Evolutionary conservation across 2,113 vertebrate genomes (phyloP), one percentile per base, ranked within the genome.

Genomic region (Rhinoderma darwinii): DNA sequence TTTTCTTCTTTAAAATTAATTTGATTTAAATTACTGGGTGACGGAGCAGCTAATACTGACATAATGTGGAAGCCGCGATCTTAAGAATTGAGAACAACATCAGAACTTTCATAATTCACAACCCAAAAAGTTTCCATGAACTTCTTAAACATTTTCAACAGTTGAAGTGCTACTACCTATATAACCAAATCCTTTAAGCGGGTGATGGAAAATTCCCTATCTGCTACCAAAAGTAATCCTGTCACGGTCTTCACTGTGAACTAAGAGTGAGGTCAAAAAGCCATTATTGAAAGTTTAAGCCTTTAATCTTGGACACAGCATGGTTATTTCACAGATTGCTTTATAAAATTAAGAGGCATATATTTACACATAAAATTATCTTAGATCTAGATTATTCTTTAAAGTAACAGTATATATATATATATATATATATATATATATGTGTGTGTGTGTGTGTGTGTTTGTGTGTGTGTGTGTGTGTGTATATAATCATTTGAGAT

Each of bases 161-260:
- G 32, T 35, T 35, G 2, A 35, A 32, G 37, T 39, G 8, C 35
- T 41, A 4, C 35, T 22, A 72, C 68, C 68, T 72, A 20, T 72
- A 11, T 25, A 72, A 41, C 22, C 68, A 72, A 22, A 20, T 25
- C 37, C 37, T 39, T 9, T 41, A 25, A 72, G 11, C 20, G 18
- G 18, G 68, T 25, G 9, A 72, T 41, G 37, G 68, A 72, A 41
- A 72, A 41, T 39, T 70, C 17, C 66, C 32, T 37, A 18, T 70
- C 32, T 37, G 17, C 32, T 37, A 10, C 68, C 2, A 72, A 72
- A 72, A 72, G 35, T 72, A 72, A 72, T 72, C 37, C 72, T 44
- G 22, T 75, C 72, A 44, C n/a, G 72, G 72, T 72, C 68, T 72
- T 72, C 32, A 41, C 35, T 39, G 10, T 39, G 68, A 39, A 75